Conservation (phyloP, 2,797 vertebrate genomes). For the Calcarius lapponicus region DNA sequence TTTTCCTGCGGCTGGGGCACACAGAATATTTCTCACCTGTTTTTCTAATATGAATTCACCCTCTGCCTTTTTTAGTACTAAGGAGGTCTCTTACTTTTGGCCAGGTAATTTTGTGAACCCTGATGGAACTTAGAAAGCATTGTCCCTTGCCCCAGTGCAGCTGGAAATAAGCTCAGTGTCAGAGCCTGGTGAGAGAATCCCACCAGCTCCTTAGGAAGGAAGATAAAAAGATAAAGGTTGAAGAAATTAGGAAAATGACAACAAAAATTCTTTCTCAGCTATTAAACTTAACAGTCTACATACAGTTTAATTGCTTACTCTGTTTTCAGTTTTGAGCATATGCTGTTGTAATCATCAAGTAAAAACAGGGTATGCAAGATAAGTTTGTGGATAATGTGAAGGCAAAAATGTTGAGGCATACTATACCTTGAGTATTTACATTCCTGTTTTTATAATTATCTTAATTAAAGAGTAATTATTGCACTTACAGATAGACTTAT, state of each 20-base stretch:
- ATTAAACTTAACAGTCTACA: not conserved
- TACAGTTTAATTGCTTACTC: not conserved
- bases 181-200: not conserved
- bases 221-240: not conserved
- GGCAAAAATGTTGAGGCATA: constrained; percentile 69
- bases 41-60: not conserved
- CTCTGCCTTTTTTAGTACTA: not conserved
- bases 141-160: not conserved
- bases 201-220: not conserved
- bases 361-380: constrained; percentile 68
- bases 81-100: not conserved
- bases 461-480: constrained; percentile 82
- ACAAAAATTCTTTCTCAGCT: not conserved
- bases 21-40: not conserved
- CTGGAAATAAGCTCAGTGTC: not conserved
- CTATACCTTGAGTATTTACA: constrained; percentile 75
- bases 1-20: not conserved
- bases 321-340: not conserved
- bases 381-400: constrained; percentile 62
- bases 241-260: constrained; percentile 20
- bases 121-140: not conserved
- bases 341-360: constrained; percentile 3
- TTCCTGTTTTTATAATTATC: constrained; percentile 80
- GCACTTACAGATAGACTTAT: constrained; percentile 74
- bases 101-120: not conserved